phyloP scores from a whole-genome alignment of 1,140 invertebrate genomes.

The Drosophila nigromelanica region DNA sequence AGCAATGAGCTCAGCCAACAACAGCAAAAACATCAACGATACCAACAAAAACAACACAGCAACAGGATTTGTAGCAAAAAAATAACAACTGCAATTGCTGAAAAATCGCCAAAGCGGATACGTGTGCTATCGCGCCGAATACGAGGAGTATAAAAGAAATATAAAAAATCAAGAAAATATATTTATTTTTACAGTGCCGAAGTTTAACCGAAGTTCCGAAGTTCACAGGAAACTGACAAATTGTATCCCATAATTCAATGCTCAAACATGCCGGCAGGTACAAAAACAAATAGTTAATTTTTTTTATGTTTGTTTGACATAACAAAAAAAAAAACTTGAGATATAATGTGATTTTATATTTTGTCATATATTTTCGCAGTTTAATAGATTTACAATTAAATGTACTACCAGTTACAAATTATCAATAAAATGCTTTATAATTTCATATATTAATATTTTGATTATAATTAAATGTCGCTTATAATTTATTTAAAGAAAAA shows the following conservation, averaged over 20 bases:
- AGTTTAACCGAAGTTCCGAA: not conserved
- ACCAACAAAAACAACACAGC: slow-evolving; percentile 8
- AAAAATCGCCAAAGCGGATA: slow-evolving; percentile 74
- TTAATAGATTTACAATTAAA: too few relatives aligned
- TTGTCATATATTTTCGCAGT: too few relatives aligned
- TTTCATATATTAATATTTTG: too few relatives aligned
- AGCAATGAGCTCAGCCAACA: slow-evolving; percentile 11
- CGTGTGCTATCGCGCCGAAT: slow-evolving; percentile 71
- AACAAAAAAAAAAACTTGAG: too few relatives aligned
- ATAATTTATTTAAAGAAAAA: too few relatives aligned
- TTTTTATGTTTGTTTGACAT: too few relatives aligned
- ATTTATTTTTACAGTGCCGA: not conserved
- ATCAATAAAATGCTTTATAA: too few relatives aligned
- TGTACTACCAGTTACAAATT: too few relatives aligned
- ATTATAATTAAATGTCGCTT: too few relatives aligned
- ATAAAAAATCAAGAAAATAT: not conserved
- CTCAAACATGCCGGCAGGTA: too few relatives aligned
- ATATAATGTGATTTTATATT: too few relatives aligned
- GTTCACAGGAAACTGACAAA: not conserved
- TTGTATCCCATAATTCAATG: not conserved
- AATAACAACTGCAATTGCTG: slow-evolving; percentile 71
- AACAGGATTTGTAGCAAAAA: slow-evolving; percentile 17
- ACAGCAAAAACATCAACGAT: slow-evolving; percentile 5
- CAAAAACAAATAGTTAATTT: too few relatives aligned
- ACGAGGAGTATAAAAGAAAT: slow-evolving; percentile 13